Percentiles rank a stretch among this genome's conserved stretches.
These are phyloP conservation scores for Torymus auratus DNA, from an alignment of 2,888 invertebrate genomes.

Conservation along the genomic window DNA sequence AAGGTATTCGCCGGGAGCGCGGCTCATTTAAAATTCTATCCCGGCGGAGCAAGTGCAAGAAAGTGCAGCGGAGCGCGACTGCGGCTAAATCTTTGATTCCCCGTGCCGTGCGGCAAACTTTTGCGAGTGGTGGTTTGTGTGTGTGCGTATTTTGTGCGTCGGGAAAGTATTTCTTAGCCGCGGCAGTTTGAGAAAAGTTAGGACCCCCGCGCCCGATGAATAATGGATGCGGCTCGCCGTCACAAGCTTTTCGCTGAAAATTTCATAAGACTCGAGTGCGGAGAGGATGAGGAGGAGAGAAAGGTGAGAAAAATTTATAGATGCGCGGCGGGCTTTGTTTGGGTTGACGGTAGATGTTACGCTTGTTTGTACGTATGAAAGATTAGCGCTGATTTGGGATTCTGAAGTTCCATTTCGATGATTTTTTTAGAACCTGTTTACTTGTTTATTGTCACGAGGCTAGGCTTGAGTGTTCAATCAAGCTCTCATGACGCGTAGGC, in stretches of 20 bases:
- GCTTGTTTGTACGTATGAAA: too few species aligned
- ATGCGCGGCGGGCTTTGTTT: too few species aligned
- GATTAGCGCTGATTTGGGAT: too few species aligned
- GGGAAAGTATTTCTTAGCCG: background rate
- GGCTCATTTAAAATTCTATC: constrained; percentile 63
- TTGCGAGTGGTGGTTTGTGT: background rate
- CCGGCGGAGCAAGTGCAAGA: constrained; percentile 47
- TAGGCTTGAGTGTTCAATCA: too few species aligned
- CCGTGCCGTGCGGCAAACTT: background rate
- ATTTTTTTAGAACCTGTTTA: too few species aligned
- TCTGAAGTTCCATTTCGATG: too few species aligned
- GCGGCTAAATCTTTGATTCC: constrained; percentile 50
- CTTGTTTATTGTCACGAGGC: too few species aligned
- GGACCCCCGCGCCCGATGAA: background rate
- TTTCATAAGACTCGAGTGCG: constrained; percentile 10
- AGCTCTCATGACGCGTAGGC: too few species aligned
- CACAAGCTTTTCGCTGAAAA: background rate
- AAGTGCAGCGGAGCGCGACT: constrained; percentile 44
- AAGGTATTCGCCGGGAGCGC: constrained; percentile 42
- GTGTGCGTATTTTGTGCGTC: too few species aligned
- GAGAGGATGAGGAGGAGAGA: too few species aligned
- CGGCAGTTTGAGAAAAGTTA: constrained; percentile 44
- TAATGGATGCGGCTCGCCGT: background rate
- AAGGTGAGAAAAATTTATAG: too few species aligned
- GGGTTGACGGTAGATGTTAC: too few species aligned